phyloP scores from a whole-genome alignment of 1,140 invertebrate species.

The Acromyrmex heyeri region DNA sequence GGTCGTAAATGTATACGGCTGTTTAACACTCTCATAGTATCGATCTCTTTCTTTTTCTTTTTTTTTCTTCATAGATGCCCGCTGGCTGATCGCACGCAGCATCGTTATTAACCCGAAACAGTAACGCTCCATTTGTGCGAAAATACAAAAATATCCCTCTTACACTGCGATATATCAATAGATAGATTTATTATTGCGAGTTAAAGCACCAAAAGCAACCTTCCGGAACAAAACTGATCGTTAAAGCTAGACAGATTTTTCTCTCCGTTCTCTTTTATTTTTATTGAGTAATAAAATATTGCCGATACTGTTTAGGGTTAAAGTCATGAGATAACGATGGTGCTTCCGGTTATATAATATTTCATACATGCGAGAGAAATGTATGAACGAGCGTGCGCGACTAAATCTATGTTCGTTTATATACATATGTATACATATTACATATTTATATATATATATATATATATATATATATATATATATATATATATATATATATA shows the following conservation, averaged over 20 bases:
- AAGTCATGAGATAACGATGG: slow-evolving; percentile 38
- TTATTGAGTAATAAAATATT: background rate
- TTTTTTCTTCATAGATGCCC: background rate
- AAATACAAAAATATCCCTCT: slow-evolving; percentile 47
- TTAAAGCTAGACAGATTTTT: background rate
- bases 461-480: background rate
- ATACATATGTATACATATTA: background rate
- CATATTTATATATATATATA: too few species aligned
- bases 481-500: too few species aligned
- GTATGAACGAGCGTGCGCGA: background rate
- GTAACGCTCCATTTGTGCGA: background rate
- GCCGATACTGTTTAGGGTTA: slow-evolving; percentile 26
- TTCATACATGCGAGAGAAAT: slow-evolving; percentile 18
- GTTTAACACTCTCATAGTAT: slow-evolving; percentile 17
- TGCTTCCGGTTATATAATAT: background rate
- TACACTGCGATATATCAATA: background rate
- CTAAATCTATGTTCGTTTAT: background rate
- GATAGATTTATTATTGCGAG: background rate
- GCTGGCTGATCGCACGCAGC: background rate
- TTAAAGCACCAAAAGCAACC: background rate
- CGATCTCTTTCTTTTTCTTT: background rate
- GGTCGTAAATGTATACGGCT: slow-evolving; percentile 3
- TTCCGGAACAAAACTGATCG: slow-evolving; percentile 6
- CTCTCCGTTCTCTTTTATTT: background rate
- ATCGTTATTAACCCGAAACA: slow-evolving; percentile 36